These are phyloP conservation scores for Amniataba percoides DNA, from an alignment of 2,797 vertebrate genomes.

Conservation along the genomic window DNA sequence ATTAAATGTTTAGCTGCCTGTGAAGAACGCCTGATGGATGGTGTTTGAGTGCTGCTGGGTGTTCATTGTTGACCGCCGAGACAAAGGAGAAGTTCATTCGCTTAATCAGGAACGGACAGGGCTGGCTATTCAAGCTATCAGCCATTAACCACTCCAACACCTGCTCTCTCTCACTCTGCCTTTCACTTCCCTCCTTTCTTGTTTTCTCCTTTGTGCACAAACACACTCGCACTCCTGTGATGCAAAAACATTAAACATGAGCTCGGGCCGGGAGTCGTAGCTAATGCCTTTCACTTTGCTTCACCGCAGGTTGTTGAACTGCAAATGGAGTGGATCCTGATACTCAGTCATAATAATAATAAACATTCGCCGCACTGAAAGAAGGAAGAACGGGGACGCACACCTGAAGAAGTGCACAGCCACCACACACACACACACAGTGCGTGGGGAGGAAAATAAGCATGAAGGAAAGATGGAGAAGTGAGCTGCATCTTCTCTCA, in stretches of 20 bases:
- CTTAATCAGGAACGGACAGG: conserved; percentile 60
- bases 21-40: conserved; percentile 64
- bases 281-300: conserved; percentile 64
- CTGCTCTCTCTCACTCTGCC: conserved; percentile 81
- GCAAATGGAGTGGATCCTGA: conserved; percentile 48
- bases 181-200: conserved; percentile 53
- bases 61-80: conserved; percentile 66
- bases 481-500: background rate
- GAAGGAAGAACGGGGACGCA: conserved; percentile 20
- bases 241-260: conserved; percentile 46
- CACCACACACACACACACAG: conserved; percentile 3
- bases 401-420: conserved; percentile 24
- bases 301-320: conserved; percentile 73
- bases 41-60: conserved; percentile 69
- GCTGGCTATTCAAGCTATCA: conserved; percentile 73
- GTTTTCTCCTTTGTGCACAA: conserved; percentile 55
- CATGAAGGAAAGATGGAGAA: conserved; percentile 4
- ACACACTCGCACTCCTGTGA: conserved; percentile 38
- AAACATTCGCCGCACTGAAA: conserved; percentile 7
- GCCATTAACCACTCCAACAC: conserved; percentile 85
- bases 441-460: conserved; percentile 2
- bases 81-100: conserved; percentile 78
- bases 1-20: conserved; percentile 66
- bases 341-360: background rate
- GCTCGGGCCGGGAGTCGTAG: conserved; percentile 13